These are phyloP conservation scores for Pedionomus torquatus DNA, from an alignment of 2,113 vertebrate genomes.

Conservation along the genomic window DNA sequence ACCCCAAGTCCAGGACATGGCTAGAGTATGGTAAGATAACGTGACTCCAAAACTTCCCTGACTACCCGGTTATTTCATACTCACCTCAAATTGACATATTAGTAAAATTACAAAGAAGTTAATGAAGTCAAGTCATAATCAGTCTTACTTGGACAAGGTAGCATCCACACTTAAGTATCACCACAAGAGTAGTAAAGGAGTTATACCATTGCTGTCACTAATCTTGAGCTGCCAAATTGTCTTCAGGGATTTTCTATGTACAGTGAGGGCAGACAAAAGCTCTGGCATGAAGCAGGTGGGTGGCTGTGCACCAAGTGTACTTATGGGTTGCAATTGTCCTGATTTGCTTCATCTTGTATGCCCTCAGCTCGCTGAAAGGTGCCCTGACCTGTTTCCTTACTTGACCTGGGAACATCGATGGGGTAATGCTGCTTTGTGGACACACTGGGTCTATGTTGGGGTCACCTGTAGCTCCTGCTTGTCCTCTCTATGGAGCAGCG, in stretches of 20 bases:
- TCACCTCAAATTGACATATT: background rate
- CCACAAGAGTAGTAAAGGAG: fast-evolving
- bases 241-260: fast-evolving
- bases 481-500: background rate
- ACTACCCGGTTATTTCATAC: background rate
- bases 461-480: no score
- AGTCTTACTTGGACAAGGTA: background rate
- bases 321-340: fast-evolving
- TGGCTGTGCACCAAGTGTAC: fast-evolving
- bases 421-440: background rate
- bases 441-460: fast-evolving
- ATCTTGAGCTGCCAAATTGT: no score
- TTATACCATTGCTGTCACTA: background rate
- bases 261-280: background rate
- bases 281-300: background rate
- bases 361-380: fast-evolving
- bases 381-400: background rate
- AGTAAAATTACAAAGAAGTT: background rate
- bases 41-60: background rate
- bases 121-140: background rate
- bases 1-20: background rate
- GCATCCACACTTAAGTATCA: fast-evolving
- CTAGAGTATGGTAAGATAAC: background rate
- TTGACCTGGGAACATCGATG: fast-evolving
- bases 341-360: fast-evolving